A percentile compares a stretch with the other conserved stretches of the same genome.
These are phyloP conservation scores for Lasaia peninsularis DNA, from an alignment of 1,140 invertebrate genomes.

Conservation along the genomic window DNA sequence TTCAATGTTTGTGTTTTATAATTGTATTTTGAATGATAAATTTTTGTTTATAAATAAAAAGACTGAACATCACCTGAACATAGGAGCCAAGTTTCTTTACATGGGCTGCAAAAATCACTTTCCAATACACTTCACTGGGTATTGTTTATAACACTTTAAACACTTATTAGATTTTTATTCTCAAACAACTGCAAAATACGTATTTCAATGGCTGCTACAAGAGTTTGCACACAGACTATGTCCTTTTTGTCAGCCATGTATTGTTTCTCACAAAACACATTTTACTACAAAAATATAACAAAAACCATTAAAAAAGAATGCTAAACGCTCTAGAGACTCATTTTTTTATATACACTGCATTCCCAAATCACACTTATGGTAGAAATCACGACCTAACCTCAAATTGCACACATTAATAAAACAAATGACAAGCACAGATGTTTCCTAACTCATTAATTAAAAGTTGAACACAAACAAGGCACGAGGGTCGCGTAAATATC, in stretches of 20 bases:
- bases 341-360: constrained; percentile 24
- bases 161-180: not conserved
- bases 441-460: constrained; percentile 51
- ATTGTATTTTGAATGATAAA: constrained; percentile 3
- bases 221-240: constrained; percentile 1
- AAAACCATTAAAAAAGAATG: constrained; percentile 6
- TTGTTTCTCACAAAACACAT: constrained; percentile 30
- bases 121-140: constrained; percentile 13
- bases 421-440: constrained; percentile 65
- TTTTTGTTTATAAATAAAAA: constrained; percentile 9
- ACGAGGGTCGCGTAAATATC: constrained; percentile 40
- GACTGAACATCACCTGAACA: constrained; percentile 44
- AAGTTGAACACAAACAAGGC: constrained; percentile 45
- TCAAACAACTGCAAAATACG: constrained; percentile 17
- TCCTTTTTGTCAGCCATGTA: constrained; percentile 13
- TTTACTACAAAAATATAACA: constrained; percentile 37
- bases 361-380: constrained; percentile 33
- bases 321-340: constrained; percentile 7
- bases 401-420: constrained; percentile 62
- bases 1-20: not conserved
- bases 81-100: constrained; percentile 33
- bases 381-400: constrained; percentile 68
- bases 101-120: constrained; percentile 31
- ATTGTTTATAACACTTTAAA: not conserved
- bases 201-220: constrained; percentile 1